Conservation (phyloP, 1,140 invertebrate species). For the Drosophila kikkawai region DNA sequence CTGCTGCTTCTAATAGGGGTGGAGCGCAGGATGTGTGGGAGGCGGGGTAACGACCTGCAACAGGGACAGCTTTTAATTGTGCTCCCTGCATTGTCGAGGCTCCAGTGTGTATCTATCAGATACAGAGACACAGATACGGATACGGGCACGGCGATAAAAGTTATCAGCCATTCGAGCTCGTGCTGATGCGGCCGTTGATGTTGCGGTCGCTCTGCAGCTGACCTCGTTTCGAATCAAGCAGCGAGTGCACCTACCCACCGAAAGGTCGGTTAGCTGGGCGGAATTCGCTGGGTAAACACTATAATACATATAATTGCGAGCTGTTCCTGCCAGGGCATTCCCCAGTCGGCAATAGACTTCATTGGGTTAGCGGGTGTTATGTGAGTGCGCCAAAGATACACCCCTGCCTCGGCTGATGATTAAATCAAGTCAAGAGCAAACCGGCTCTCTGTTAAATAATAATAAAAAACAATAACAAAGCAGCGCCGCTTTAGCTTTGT, state of each 20-base stretch:
- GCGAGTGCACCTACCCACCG: conserved; percentile 1
- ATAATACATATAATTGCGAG: background rate
- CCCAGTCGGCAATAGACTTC: conserved; percentile 16
- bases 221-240: conserved; percentile 71
- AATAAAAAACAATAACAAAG: conserved; percentile 47
- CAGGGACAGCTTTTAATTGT: conserved; percentile 56
- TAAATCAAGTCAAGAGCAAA: conserved; percentile 73
- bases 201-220: conserved; percentile 56
- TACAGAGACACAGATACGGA: conserved; percentile 31
- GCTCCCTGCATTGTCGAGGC: conserved; percentile 12
- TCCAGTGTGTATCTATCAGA: conserved; percentile 50
- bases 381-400: conserved; percentile 28
- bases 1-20: background rate
- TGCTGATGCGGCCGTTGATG: conserved; percentile 29
- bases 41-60: conserved; percentile 69
- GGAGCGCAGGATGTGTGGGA: conserved; percentile 26
- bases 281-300: background rate
- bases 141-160: conserved; percentile 56
- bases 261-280: conserved; percentile 16
- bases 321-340: conserved; percentile 16
- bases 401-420: conserved; percentile 66
- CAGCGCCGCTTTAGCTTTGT: conserved; percentile 19
- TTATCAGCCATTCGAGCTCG: conserved; percentile 60
- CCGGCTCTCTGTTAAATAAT: conserved; percentile 72
- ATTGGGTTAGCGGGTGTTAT: conserved; percentile 12